A percentile compares a stretch with the other conserved stretches of the same genome.
Evolutionary conservation across 1,140 invertebrate genomes (phyloP).

Genomic region (Pachyrhynchus sulphureomaculatus): DNA sequence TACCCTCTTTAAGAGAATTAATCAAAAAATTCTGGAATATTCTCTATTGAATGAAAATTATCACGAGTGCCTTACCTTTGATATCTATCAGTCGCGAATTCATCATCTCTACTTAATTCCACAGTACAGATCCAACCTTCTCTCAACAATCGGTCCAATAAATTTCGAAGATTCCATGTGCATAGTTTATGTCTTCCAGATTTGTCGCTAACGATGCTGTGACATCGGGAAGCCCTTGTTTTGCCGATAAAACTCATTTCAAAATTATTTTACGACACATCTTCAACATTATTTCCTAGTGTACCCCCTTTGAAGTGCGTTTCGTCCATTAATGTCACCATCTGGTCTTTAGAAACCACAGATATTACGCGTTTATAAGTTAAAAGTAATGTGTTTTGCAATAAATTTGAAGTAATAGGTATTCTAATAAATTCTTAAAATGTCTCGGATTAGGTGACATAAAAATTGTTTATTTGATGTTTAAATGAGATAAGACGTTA

Average conservation of each 20-base stretch:
- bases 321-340: conserved; percentile 3
- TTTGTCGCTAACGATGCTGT: conserved; percentile 11
- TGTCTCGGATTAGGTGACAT: background rate
- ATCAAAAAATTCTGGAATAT: no score
- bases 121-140: no score
- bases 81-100: no score
- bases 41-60: no score
- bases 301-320: background rate
- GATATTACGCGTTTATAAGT: background rate
- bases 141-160: background rate
- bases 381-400: background rate
- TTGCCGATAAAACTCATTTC: conserved; percentile 1
- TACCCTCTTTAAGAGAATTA: no score
- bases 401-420: conserved; percentile 7
- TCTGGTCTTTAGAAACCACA: background rate
- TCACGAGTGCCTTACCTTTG: no score
- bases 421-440: background rate
- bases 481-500: no score
- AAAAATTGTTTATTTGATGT: no score
- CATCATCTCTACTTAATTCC: no score
- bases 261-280: conserved; percentile 7
- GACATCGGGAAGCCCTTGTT: conserved; percentile 15
- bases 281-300: conserved; percentile 5
- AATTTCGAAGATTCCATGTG: background rate
- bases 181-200: conserved; percentile 8